Percentiles rank a stretch among this genome's conserved stretches.
These are phyloP conservation scores for Pelobates cultripes DNA, from an alignment of 2,797 vertebrate species.

Conservation along the genomic window DNA sequence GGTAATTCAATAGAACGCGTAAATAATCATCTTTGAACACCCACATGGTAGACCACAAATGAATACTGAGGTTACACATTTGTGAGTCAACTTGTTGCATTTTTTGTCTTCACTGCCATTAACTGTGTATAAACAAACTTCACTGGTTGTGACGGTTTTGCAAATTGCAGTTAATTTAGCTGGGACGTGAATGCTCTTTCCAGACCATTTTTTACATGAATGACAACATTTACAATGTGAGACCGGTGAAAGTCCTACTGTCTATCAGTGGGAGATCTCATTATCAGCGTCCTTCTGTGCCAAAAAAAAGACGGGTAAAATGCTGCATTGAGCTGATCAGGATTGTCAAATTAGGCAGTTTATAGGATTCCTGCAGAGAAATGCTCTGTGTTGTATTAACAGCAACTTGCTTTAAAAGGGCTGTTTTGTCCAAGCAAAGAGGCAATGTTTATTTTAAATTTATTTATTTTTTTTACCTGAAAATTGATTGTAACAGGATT, in stretches of 20 bases:
- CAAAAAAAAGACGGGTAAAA: constrained; percentile 55
- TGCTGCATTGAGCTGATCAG: constrained; percentile 56
- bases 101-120: background rate
- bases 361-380: constrained; percentile 74
- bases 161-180: constrained; percentile 22
- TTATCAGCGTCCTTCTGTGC: constrained; percentile 59
- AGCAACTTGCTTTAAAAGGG: constrained; percentile 70
- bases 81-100: background rate
- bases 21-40: too few species aligned
- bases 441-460: constrained; percentile 76
- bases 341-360: constrained; percentile 67
- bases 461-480: constrained; percentile 73
- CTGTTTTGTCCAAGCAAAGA: constrained; percentile 73
- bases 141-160: constrained; percentile 5
- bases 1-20: too few species aligned
- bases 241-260: constrained; percentile 61
- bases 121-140: constrained; percentile 21
- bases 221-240: constrained; percentile 37
- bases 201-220: constrained; percentile 37
- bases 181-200: constrained; percentile 24
- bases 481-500: constrained; percentile 95
- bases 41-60: too few species aligned
- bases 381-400: constrained; percentile 69
- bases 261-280: constrained; percentile 49
- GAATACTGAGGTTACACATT: background rate